These are phyloP conservation scores for Nemoura dubitans DNA, from an alignment of 2,888 invertebrate species.

Conservation along the genomic window DNA sequence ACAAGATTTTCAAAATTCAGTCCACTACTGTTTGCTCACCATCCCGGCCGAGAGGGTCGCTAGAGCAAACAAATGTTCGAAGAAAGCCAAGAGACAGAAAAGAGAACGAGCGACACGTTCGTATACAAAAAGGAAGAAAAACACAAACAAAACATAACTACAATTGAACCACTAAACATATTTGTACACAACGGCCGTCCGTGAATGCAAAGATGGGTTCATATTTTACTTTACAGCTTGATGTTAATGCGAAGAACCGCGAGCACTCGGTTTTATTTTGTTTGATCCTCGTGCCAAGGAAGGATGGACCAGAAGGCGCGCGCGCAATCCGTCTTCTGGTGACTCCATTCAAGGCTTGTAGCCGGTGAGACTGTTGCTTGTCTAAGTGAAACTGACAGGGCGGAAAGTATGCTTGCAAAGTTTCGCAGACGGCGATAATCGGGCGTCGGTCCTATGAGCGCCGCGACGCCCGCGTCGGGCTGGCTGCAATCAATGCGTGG, in stretches of 20 bases:
- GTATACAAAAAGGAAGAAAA: background rate
- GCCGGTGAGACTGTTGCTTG: background rate
- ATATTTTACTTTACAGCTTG: background rate
- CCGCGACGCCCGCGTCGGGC: background rate
- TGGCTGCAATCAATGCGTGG: background rate
- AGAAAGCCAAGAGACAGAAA: background rate
- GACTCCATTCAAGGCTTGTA: background rate
- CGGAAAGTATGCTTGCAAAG: background rate
- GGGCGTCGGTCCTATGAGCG: background rate
- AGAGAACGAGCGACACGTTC: background rate
- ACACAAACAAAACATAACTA: background rate
- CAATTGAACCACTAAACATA: background rate
- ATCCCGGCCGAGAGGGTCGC: background rate
- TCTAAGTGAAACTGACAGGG: background rate
- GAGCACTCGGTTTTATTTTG: background rate
- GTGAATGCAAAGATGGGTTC: background rate
- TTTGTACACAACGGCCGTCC: background rate
- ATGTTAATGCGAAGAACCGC: background rate
- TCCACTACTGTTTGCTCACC: background rate
- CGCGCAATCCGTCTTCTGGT: background rate
- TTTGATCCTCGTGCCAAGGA: background rate
- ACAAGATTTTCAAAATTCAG: background rate
- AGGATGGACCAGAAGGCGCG: background rate
- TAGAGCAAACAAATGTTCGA: background rate
- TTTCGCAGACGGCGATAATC: background rate